phyloP scores from a whole-genome alignment of 2,888 invertebrate genomes.

The Hesperia comma region DNA sequence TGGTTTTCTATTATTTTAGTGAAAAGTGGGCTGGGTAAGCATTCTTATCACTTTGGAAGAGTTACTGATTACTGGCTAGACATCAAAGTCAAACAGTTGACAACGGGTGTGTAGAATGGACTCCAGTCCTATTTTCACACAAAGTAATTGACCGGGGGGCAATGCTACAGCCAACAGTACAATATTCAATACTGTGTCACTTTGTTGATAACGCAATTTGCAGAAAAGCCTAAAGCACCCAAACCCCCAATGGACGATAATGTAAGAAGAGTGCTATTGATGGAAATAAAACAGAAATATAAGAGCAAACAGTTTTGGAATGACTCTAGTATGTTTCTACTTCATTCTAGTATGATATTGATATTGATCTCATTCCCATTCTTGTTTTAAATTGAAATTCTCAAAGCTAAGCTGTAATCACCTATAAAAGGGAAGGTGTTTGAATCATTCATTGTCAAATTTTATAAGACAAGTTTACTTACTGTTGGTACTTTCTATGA shows the following conservation, averaged over 20 bases:
- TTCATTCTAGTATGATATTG: not conserved
- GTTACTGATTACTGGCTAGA: conserved; percentile 49
- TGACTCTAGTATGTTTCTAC: conserved; percentile 62
- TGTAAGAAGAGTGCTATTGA: conserved; percentile 54
- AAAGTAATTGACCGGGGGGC: conserved; percentile 50
- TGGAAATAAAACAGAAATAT: conserved; percentile 59
- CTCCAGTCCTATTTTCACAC: conserved; percentile 55
- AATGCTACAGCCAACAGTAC: not conserved
- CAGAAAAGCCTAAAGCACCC: conserved; percentile 43
- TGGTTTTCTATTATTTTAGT: conserved; percentile 53
- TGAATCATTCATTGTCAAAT: too few relatives aligned
- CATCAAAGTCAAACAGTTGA: conserved; percentile 35
- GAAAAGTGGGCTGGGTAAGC: conserved; percentile 54
- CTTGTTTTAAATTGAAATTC: too few relatives aligned
- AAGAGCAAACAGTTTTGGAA: conserved; percentile 60
- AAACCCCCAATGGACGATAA: conserved; percentile 52
- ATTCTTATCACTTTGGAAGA: conserved; percentile 54
- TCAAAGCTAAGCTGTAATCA: too few relatives aligned
- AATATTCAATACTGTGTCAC: not conserved
- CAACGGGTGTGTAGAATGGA: conserved; percentile 35
- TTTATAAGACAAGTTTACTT: too few relatives aligned
- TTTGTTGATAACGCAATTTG: conserved; percentile 8
- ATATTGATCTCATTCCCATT: too few relatives aligned
- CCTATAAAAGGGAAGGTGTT: too few relatives aligned
- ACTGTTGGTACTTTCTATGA: too few relatives aligned